Evolutionary conservation across 1,140 invertebrate genomes (phyloP).

Genomic region (Carcinoscorpius rotundicauda): DNA sequence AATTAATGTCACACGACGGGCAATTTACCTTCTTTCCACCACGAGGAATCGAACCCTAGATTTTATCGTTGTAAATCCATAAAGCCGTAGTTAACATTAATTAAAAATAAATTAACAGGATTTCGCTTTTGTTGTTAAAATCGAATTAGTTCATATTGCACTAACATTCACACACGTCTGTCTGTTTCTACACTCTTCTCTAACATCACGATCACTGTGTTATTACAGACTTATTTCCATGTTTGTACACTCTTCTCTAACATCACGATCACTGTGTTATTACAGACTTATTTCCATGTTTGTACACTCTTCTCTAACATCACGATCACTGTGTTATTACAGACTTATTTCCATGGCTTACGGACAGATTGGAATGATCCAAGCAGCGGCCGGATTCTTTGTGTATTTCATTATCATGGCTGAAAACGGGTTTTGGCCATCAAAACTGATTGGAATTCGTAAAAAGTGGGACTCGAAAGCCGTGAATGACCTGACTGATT

Average conservation of each 20-base stretch:
- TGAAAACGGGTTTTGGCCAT: constrained; percentile 90
- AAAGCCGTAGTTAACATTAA: too few species aligned
- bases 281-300: too few species aligned
- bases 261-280: too few species aligned
- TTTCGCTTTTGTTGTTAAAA: too few species aligned
- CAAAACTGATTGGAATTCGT: constrained; percentile 73
- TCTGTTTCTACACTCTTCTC: too few species aligned
- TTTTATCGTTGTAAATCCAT: too few species aligned
- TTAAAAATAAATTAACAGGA: not conserved
- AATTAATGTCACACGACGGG: too few species aligned
- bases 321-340: not conserved
- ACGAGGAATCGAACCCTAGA: too few species aligned
- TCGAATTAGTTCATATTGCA: too few species aligned
- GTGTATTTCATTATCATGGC: constrained; percentile 98
- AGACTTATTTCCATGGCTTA: constrained; percentile 61
- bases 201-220: not conserved
- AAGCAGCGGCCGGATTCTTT: constrained; percentile 97
- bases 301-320: too few species aligned
- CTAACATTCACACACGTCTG: too few species aligned
- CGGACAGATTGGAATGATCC: constrained; percentile 98
- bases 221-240: constrained; percentile 38
- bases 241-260: constrained; percentile 25
- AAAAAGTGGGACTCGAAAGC: constrained; percentile 93
- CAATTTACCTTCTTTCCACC: too few species aligned
- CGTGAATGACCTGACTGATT: constrained; percentile 91